Evolutionary conservation across 2,113 vertebrate genomes (phyloP).

Genomic region (Ceyx melanurus): DNA sequence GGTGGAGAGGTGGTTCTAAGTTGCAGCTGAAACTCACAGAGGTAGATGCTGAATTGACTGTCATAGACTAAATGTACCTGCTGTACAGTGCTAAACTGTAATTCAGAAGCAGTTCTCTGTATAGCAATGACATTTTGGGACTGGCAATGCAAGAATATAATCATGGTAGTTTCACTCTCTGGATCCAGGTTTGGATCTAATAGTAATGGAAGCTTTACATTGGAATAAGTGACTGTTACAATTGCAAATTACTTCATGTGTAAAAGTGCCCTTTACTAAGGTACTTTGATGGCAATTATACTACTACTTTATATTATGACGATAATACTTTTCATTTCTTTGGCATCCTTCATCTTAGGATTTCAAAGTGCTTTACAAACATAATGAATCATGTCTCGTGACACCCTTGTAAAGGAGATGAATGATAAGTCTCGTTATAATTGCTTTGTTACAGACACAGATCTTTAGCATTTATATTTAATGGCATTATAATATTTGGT

Average conservation of each 20-base stretch:
- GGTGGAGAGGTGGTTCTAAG: neutral
- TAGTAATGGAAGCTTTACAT: neutral
- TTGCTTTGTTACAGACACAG: neutral
- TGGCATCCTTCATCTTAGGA: neutral
- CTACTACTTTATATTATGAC: neutral
- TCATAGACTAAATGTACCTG: neutral
- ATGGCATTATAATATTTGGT: neutral
- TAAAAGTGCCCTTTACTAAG: constrained; percentile 1
- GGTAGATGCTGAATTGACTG: neutral
- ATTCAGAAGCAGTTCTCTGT: neutral
- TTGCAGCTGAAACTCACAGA: fast-evolving
- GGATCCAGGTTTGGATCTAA: neutral
- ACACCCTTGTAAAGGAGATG: neutral
- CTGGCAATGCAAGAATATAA: neutral
- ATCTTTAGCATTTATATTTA: neutral
- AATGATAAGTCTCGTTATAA: neutral
- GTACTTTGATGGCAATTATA: neutral
- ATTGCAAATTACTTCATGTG: neutral
- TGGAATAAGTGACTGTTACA: neutral
- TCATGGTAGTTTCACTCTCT: neutral
- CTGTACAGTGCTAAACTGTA: neutral
- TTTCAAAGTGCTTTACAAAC: neutral
- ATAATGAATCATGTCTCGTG: neutral
- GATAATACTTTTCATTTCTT: neutral
- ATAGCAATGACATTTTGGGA: neutral